These are phyloP conservation scores for Yponomeuta plumbellus DNA, from an alignment of 2,888 invertebrate species.

Conservation along the genomic window DNA sequence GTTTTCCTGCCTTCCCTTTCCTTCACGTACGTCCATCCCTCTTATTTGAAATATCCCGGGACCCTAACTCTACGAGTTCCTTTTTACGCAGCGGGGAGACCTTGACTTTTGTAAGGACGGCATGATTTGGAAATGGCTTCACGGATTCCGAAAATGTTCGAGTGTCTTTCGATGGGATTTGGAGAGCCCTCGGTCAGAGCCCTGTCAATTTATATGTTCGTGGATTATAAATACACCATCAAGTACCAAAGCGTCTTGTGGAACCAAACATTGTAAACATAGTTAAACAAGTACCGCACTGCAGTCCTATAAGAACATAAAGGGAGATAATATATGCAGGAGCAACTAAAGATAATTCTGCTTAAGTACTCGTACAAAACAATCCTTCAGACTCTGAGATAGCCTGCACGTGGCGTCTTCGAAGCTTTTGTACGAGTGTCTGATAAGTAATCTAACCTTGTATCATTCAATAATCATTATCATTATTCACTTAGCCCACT, in stretches of 20 bases:
- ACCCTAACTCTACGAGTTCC: background rate
- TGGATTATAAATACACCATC: background rate
- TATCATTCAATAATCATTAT: too few relatives aligned
- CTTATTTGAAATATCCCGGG: slow-evolving; percentile 20
- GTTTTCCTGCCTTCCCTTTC: slow-evolving; percentile 43
- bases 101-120: slow-evolving; percentile 12
- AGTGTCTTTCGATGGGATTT: background rate
- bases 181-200: background rate
- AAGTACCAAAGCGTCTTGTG: background rate
- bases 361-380: too few relatives aligned
- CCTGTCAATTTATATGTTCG: too few relatives aligned
- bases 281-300: too few relatives aligned
- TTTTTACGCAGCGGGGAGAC: slow-evolving; percentile 13
- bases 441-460: too few relatives aligned
- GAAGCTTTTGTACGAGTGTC: too few relatives aligned
- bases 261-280: background rate
- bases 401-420: too few relatives aligned
- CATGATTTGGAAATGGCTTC: background rate
- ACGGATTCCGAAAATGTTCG: background rate
- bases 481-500: too few relatives aligned
- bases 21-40: slow-evolving; percentile 29
- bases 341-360: too few relatives aligned
- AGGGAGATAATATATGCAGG: too few relatives aligned
- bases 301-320: too few relatives aligned
- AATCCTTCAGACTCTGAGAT: too few relatives aligned